Percentiles rank a stretch among this genome's conserved stretches.
Conservation (phyloP, 2,797 vertebrate genomes). For the Sarcoramphus papa region DNA sequence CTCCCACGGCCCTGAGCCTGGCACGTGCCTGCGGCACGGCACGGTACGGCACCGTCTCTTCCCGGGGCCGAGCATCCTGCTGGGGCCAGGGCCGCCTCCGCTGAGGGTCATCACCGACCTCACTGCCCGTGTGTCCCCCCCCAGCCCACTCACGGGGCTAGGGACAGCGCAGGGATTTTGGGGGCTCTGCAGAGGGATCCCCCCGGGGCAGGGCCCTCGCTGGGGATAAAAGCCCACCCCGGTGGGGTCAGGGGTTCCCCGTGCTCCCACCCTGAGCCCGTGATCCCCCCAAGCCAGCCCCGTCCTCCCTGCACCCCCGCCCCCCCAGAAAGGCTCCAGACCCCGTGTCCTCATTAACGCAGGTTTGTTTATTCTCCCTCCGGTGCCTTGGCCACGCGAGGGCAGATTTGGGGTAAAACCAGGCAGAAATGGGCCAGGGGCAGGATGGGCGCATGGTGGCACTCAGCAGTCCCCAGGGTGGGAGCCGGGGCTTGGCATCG, state of each 20-base stretch:
- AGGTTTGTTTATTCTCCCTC: background rate
- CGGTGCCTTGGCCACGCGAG: accelerated
- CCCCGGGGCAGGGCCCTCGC: no score
- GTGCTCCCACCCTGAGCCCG: background rate
- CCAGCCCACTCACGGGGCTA: background rate
- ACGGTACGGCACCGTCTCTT: background rate
- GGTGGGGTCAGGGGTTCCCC: no score
- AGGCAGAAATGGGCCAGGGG: background rate
- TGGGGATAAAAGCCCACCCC: background rate
- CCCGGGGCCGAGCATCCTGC: background rate
- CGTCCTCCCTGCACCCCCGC: accelerated
- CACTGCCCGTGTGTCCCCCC: background rate
- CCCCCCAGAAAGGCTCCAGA: background rate
- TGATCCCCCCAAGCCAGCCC: no score
- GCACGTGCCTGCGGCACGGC: background rate
- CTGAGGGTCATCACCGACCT: no score
- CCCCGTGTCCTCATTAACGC: background rate
- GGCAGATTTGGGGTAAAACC: background rate
- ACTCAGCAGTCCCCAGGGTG: no score
- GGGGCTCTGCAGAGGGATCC: background rate
- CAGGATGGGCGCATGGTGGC: accelerated
- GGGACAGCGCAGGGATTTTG: background rate
- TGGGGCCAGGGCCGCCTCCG: accelerated
- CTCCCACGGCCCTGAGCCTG: background rate
- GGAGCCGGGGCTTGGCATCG: background rate